Evolutionary conservation across 92 coral and sea anemone species (phyloP), one percentile per base, ranked within the genome.

Genomic region (Palythoa grandis): DNA sequence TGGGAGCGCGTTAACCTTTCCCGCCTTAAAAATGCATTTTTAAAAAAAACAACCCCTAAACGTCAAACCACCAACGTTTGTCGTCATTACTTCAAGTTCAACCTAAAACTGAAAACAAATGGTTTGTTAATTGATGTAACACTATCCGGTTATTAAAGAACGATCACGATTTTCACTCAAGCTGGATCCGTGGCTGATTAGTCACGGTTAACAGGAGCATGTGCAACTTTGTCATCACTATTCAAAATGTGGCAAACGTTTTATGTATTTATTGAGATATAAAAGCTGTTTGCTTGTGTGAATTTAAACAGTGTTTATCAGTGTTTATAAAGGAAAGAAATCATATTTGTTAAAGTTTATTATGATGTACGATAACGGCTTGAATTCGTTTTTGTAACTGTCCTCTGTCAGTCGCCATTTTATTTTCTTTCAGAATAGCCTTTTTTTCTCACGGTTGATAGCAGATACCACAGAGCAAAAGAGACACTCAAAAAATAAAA

Each of bases 401-500:
- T 29, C 35, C 6, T 43, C n/a, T 80, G 43, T 16, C 22, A 35
- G 12, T 43, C 65, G 56, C 53, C 57, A 39, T 23, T 69, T 69
- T 19, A 7, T 65, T 22, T 7, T 9, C 14, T 54, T 16, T 14
- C 19, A 12, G 50, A 77, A 8, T 24, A 25, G 10, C 6, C 15
- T 43, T 56, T 16, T n/a, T 47, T 77, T 66, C 74, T 58, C 84
- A 79, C 84, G 84, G 84, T 19, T 61, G 12, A 22, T 71, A 50
- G 23, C 29, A 17, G 1, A 9, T 11, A 10, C 76, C 40, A 11
- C 19, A 35, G 68, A 35, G 20, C 43, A 47, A 15, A n/a, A 61
- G 3, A 17, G 19, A 24, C 37, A 79, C 58, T 65, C 19, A 56
- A 63, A 16, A 15, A n/a, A 43, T 48, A 66, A 3, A 1, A 43